Conservation (phyloP, 1,140 invertebrate species). For the Drosophila prosaltans region DNA sequence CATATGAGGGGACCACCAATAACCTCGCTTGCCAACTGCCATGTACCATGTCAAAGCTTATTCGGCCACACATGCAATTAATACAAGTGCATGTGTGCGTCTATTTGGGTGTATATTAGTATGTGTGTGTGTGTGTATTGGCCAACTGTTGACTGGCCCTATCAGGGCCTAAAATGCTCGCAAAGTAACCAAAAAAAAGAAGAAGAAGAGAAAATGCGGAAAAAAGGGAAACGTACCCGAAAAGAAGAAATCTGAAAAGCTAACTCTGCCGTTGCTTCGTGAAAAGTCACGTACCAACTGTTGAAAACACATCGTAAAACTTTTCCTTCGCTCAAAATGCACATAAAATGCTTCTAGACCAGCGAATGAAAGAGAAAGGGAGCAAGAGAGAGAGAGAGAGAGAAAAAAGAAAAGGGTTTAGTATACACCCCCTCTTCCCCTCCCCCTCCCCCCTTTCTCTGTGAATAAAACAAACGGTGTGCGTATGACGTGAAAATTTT, state of each 20-base stretch:
- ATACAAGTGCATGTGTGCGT: slow-evolving; percentile 46
- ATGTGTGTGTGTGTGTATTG: slow-evolving; percentile 20
- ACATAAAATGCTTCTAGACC: slow-evolving; percentile 48
- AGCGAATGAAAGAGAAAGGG: neutral
- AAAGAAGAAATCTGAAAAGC: slow-evolving; percentile 49
- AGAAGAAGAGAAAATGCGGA: neutral
- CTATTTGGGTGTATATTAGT: slow-evolving; percentile 2
- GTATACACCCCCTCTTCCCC: slow-evolving; percentile 6
- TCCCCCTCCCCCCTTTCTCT: too few species aligned
- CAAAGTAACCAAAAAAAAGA: neutral
- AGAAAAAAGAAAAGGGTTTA: slow-evolving; percentile 51
- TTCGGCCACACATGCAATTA: slow-evolving; percentile 66
- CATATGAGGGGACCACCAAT: neutral
- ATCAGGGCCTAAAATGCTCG: slow-evolving; percentile 37
- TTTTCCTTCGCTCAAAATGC: slow-evolving; percentile 59
- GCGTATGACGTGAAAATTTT: slow-evolving; percentile 79
- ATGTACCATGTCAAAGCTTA: slow-evolving; percentile 58
- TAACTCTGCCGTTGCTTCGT: slow-evolving; percentile 62
- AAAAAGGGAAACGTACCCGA: neutral
- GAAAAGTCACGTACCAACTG: slow-evolving; percentile 78
- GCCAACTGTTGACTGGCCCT: slow-evolving; percentile 74
- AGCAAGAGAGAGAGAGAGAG: neutral
- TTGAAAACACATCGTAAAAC: slow-evolving; percentile 78
- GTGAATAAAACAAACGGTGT: slow-evolving; percentile 58
- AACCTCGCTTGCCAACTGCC: slow-evolving; percentile 37